Evolutionary conservation across 2,113 vertebrate genomes (phyloP).

Genomic region (Todiramphus saurophagus): DNA sequence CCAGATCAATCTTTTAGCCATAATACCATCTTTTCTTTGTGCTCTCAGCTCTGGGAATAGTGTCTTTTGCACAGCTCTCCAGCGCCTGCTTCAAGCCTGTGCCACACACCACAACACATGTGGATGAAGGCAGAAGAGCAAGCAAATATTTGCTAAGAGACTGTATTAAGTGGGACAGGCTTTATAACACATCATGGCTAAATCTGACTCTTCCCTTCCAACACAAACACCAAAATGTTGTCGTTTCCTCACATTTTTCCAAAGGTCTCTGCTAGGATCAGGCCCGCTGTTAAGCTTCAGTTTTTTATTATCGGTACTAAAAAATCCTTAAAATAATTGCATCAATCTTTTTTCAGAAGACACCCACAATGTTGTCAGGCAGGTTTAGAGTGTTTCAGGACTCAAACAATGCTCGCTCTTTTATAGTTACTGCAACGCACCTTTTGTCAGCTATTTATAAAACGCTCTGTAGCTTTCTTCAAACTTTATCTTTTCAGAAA

Average conservation of each 20-base stretch:
- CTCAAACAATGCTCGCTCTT: not conserved
- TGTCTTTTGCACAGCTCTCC: not conserved
- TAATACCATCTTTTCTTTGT: not conserved
- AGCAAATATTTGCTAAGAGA: not conserved
- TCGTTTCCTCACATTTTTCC: not conserved
- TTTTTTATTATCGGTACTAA: not conserved
- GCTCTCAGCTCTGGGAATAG: not conserved
- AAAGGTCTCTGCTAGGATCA: not conserved
- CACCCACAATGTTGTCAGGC: not conserved
- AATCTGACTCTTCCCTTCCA: not conserved
- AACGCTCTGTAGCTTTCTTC: not conserved
- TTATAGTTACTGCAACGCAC: not conserved
- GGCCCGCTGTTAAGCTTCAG: not conserved
- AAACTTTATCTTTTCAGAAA: conserved; percentile 24
- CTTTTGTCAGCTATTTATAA: conserved; percentile 36
- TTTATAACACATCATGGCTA: not conserved
- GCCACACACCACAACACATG: fast-evolving
- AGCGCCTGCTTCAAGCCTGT: not conserved
- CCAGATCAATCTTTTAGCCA: not conserved
- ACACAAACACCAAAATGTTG: not conserved
- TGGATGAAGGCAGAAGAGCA: not conserved
- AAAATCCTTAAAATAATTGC: not conserved
- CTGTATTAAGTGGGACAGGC: not conserved
- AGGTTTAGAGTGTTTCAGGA: not conserved
- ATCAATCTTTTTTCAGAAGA: not conserved